A percentile compares a stretch with the other conserved stretches of the same genome.
These are phyloP conservation scores for Calonectris borealis DNA, from an alignment of 2,113 vertebrate species.

Conservation along the genomic window DNA sequence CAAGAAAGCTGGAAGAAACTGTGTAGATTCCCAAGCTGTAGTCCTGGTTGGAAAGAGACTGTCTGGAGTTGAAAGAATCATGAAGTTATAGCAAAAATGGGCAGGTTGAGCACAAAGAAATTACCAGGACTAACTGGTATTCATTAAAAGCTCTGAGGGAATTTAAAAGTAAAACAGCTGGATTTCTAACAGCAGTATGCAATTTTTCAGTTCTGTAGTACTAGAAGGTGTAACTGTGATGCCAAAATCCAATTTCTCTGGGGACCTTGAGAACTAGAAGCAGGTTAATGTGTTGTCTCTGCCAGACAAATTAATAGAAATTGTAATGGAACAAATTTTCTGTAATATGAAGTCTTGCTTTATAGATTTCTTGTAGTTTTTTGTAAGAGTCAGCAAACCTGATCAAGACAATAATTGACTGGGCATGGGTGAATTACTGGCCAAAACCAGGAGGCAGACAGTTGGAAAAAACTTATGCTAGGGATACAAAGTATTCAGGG, in stretches of 20 bases:
- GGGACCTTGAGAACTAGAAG: neutral
- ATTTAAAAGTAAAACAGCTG: neutral
- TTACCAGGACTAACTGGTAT: neutral
- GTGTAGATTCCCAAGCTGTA: neutral
- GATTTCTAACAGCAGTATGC: neutral
- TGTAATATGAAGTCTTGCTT: neutral
- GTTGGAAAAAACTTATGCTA: neutral
- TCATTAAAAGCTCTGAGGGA: neutral
- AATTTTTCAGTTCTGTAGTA: neutral
- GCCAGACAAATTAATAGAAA: neutral
- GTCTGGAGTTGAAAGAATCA: neutral
- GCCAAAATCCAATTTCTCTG: neutral
- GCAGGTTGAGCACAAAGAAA: neutral
- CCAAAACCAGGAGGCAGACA: neutral
- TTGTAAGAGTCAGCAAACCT: neutral
- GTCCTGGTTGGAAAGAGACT: neutral
- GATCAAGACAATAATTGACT: neutral
- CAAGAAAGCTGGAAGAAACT: neutral
- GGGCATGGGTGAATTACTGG: neutral
- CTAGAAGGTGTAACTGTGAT: neutral
- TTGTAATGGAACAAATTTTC: neutral
- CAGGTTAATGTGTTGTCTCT: neutral
- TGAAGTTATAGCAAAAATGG: neutral
- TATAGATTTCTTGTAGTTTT: neutral
- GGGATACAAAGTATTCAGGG: neutral